Conservation (phyloP, 2,113 vertebrate genomes). For the Oceanodroma tethys region DNA sequence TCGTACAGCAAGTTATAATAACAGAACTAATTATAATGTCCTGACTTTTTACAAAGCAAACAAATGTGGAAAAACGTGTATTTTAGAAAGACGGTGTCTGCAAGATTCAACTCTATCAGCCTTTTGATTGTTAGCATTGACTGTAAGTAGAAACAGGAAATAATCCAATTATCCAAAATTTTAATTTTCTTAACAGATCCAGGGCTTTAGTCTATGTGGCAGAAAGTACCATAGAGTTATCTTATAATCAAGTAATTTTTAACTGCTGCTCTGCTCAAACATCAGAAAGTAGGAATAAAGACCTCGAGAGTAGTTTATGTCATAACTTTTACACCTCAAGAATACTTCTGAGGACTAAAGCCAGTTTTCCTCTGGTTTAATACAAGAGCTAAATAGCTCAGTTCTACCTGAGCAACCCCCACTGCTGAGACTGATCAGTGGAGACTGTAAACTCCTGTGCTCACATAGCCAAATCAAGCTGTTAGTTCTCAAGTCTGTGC, state of each 20-base stretch:
- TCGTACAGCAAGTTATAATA: neutral
- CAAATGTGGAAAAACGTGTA: neutral
- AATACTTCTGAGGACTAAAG: neutral
- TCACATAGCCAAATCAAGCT: neutral
- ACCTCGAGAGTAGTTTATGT: neutral
- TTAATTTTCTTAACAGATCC: neutral
- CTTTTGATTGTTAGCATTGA: neutral
- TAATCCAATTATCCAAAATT: neutral
- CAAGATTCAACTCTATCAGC: neutral
- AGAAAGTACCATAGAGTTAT: neutral
- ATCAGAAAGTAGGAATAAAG: neutral
- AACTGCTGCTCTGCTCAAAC: neutral
- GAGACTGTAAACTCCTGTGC: neutral
- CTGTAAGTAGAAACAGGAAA: neutral
- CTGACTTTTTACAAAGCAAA: neutral
- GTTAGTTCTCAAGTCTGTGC: neutral
- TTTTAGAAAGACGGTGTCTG: neutral
- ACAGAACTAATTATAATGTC: neutral
- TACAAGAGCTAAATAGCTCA: neutral
- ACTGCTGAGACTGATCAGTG: neutral
- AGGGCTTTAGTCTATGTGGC: neutral
- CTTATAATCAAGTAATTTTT: neutral
- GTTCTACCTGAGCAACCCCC: neutral
- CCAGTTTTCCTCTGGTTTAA: neutral
- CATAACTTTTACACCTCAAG: neutral